These are phyloP conservation scores for Caenorhabditis japonica DNA, from an alignment of 2,888 invertebrate genomes.

Conservation along the genomic window DNA sequence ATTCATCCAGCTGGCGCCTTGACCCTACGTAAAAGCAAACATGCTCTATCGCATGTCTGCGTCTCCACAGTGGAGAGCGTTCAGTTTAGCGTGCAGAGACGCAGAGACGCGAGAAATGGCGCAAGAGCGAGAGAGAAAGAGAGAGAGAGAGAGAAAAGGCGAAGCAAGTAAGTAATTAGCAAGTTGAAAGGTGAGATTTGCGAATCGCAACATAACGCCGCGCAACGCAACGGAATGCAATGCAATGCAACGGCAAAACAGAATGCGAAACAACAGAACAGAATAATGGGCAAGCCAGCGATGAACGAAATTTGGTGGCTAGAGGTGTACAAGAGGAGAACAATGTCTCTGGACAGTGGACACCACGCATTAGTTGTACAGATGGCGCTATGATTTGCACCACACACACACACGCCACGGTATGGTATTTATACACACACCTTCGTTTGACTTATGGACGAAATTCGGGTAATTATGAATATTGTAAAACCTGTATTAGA, in stretches of 20 bases:
- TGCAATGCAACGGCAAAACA: not conserved
- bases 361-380: constrained; percentile 21
- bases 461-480: no score
- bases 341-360: no score
- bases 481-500: no score
- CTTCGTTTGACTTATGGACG: no score
- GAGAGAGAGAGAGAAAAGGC: constrained; percentile 3
- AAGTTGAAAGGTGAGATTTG: constrained; percentile 9
- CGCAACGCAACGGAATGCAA: not conserved
- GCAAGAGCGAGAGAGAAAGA: not conserved
- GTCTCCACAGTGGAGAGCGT: not conserved
- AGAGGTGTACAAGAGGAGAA: no score
- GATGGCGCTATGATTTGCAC: constrained; percentile 15
- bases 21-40: not conserved
- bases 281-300: not conserved
- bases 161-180: constrained; percentile 1
- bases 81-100: constrained; percentile 6
- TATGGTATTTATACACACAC: no score
- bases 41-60: not conserved
- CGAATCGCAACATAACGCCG: not conserved
- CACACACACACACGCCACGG: no score
- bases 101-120: not conserved
- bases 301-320: no score
- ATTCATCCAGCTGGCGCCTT: not conserved
- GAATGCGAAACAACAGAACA: no score